Evolutionary conservation across 1,140 invertebrate genomes (phyloP).

Genomic region (Rhopalosiphum padi): DNA sequence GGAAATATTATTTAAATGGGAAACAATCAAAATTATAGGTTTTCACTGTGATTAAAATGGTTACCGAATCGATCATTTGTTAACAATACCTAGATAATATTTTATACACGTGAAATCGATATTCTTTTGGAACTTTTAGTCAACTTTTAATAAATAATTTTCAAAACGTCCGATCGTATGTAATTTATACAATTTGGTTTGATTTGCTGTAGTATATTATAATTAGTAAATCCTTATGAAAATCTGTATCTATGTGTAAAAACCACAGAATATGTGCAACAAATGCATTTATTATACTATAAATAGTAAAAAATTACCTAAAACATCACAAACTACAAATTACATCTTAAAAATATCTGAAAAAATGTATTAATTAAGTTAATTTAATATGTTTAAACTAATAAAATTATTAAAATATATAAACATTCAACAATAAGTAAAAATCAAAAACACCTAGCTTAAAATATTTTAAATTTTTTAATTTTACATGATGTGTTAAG

Average conservation of each 20-base stretch:
- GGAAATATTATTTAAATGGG: neutral
- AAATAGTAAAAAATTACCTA: neutral
- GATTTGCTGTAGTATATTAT: no score
- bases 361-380: neutral
- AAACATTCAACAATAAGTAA: no score
- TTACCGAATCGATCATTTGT: neutral
- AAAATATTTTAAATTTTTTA: no score
- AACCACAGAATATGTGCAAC: no score
- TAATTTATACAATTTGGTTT: no score
- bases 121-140: neutral
- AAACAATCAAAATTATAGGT: no score
- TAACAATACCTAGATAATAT: neutral
- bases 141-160: no score
- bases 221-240: neutral
- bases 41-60: neutral
- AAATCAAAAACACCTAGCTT: neutral
- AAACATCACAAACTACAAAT: no score
- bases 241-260: neutral
- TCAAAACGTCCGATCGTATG: no score
- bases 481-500: no score
- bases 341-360: neutral
- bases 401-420: neutral
- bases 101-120: neutral
- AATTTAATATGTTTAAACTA: neutral
- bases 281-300: neutral